A percentile compares a stretch with the other conserved stretches of the same genome.
Evolutionary conservation across 2,797 vertebrate species (phyloP).

Genomic region (Poliocrania exsul): DNA sequence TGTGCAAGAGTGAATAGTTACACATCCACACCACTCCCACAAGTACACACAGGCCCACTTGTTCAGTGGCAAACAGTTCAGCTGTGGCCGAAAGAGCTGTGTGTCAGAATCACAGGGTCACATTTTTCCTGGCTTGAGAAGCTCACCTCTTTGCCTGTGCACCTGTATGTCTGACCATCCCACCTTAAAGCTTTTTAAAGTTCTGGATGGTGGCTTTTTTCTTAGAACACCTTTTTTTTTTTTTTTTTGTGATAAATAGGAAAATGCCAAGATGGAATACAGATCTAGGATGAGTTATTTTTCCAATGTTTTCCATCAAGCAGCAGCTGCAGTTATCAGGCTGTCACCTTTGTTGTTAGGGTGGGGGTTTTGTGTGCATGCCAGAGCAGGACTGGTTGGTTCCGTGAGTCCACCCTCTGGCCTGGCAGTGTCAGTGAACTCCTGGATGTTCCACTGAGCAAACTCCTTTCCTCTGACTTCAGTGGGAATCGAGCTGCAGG

Average conservation of each 20-base stretch:
- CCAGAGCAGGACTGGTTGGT: constrained; percentile 43
- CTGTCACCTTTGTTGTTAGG: constrained; percentile 80
- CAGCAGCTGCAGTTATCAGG: constrained; percentile 78
- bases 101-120: not conserved
- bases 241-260: constrained; percentile 28
- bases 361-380: constrained; percentile 51
- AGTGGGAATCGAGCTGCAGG: not conserved
- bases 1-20: not conserved
- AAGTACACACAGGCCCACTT: not conserved
- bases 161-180: not conserved
- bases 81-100: not conserved
- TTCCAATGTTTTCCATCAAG: constrained; percentile 76
- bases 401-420: not conserved
- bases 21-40: not conserved
- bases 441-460: not conserved
- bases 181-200: not conserved
- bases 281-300: constrained; percentile 67
- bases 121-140: not conserved
- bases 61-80: not conserved
- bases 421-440: not conserved
- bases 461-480: not conserved
- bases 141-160: not conserved
- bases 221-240: constrained; percentile 15
- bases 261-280: constrained; percentile 55
- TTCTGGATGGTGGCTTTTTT: not conserved